These are phyloP conservation scores for Datnioides undecimradiatus DNA, from an alignment of 2,113 vertebrate species.

Conservation along the genomic window DNA sequence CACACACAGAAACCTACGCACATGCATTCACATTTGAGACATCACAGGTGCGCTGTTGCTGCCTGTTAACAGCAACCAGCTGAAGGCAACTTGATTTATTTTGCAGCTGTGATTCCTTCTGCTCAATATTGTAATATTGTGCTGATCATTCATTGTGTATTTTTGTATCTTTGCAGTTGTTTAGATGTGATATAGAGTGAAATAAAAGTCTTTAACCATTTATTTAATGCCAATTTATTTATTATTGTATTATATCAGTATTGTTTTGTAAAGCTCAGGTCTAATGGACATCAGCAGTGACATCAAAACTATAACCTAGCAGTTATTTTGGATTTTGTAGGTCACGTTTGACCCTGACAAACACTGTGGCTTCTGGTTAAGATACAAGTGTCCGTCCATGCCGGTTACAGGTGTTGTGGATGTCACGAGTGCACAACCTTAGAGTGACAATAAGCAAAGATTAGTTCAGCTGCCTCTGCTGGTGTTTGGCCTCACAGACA, in stretches of 20 bases:
- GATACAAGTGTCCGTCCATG: background rate
- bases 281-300: too few relatives aligned
- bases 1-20: too few relatives aligned
- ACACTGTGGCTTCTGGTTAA: background rate
- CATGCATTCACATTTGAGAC: background rate
- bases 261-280: background rate
- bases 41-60: slow-evolving; percentile 28
- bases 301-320: too few relatives aligned
- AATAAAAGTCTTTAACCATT: slow-evolving; percentile 3
- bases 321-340: too few relatives aligned
- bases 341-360: background rate
- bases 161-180: slow-evolving; percentile 11
- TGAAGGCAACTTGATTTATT: slow-evolving; percentile 59
- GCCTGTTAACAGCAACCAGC: slow-evolving; percentile 12
- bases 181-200: slow-evolving; percentile 32
- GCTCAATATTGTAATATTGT: background rate
- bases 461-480: fast-evolving
- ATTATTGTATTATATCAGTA: background rate
- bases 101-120: slow-evolving; percentile 37
- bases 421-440: background rate
- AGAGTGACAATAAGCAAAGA: background rate
- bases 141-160: slow-evolving; percentile 1
- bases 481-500: too few relatives aligned
- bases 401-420: too few relatives aligned
- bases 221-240: background rate